Evolutionary conservation across 2,113 vertebrate species (phyloP), one percentile per base, ranked within the genome.

Genomic region (Mobula birostris): DNA sequence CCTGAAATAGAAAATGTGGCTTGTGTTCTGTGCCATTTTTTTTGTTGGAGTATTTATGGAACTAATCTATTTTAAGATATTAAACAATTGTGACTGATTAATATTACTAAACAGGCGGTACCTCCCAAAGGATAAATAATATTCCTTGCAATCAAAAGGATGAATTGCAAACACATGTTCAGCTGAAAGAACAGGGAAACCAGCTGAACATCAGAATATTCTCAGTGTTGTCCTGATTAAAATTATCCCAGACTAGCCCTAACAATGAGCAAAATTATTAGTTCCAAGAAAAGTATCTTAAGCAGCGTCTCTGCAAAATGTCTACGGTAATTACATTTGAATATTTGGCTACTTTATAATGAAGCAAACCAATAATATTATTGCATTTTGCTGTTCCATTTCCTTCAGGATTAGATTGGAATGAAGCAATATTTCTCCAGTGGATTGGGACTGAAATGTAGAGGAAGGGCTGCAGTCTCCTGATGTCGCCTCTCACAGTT

Each of bases 51-150:
- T 32, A 66, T 32, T 90, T 90, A 32, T 90, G 14, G 85, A 32
- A 90, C 85, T 32, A 66, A 90, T 90, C 85, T 90, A 90, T 90
- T 66, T 90, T 68, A 90, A 90, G 85, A 68, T 66, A 32, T 90
- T 87, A 90, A 90, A n/a, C 61, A 66, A 68, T 14, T 12, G 7
- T 32, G 61, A 19, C 29, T 90, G 85, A 32, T 90, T 90, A 90
- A 19, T 90, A 90, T 90, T 66, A 68, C 17, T 66, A 66, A 32
- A 90, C 19, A 63, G 61, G 29, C 32, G 61, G 6, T 21, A 90
- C 61, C 61, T 66, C 85, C 85, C 85, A 66, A 66, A 68, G 85
- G 63, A 32, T 90, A 66, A 66, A 66, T n/a, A 90, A 90, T 27
- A 58, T 58, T 85, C 9, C 56, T 85, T 85, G n/a, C 85, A 90